Base-by-base conservation (phyloP, 2,113 vertebrate genomes). In the human (Homo sapiens) region DNA sequence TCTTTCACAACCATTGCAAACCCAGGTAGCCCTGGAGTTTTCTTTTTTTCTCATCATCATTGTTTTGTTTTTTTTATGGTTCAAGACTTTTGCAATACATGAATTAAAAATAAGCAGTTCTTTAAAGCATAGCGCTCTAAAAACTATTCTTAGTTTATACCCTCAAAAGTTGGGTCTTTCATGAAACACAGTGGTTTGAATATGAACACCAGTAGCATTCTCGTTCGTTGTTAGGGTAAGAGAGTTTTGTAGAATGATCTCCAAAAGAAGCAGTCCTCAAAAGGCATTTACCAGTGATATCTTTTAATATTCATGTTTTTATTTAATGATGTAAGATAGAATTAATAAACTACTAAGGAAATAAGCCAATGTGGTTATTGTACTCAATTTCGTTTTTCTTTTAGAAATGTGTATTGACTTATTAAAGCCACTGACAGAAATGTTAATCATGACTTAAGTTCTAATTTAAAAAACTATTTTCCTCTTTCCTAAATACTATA, bases 51-150 rank as follows among this genome's bases (percentile, higher is more conserved):
- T 72, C 64, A 84, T 94, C 78, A 89, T 90, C 14, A 52, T 50
- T 27, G 11, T 82, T 86, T 57, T 95, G 3, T 80, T 86, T 87
- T 48, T 86, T 68, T 68, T n/a, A 70, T 66, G 35, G 10, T 40
- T 83, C 35, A 87, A n/a, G 75, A 81, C n/a, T 90, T 92, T 4
- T 92, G 79, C 68, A 76, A 52, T 75, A 59, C 0, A 0, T 91
- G 23, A 92, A 45, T 93, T 96, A 75, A 96, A 85, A 96, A 59
- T 79, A 84, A 90, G 81, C 76, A 80, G 6, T 94, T 94, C 32
- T 96, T 92, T 45, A 92, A 89, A 89, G 43, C 10, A 43, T 27
- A 50, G 22, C 35, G 8, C 61, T 82, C 59, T 92, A 73, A 70
- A 90, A 96, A 55, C 18, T 45, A 12, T 66, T 55, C 81, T 90